Conservation (phyloP, 2,113 vertebrate species). For the Tachysurus vachellii region DNA sequence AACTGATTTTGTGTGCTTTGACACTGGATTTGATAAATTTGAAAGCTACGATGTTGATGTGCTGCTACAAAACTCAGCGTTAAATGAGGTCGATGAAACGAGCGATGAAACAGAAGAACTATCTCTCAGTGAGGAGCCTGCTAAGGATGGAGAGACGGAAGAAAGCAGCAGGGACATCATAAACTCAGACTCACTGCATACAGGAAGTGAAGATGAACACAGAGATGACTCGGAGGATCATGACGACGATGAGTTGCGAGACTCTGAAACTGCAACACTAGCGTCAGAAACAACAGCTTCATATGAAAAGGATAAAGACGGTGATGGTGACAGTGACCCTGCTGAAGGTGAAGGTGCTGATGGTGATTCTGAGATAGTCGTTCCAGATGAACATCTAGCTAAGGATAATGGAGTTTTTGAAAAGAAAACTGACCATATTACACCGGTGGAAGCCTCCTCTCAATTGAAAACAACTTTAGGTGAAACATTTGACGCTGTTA, state of each 20-base stretch:
- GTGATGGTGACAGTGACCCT: slow-evolving; percentile 55
- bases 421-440: slow-evolving; percentile 63
- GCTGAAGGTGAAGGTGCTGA: slow-evolving; percentile 53
- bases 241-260: neutral
- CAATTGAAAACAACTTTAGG: slow-evolving; percentile 82
- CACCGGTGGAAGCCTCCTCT: slow-evolving; percentile 72
- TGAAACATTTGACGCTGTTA: slow-evolving; percentile 82
- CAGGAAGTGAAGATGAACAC: slow-evolving; percentile 3
- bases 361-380: slow-evolving; percentile 72
- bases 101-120: neutral
- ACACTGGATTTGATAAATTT: slow-evolving; percentile 85
- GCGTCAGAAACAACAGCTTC: neutral
- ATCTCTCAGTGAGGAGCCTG: slow-evolving; percentile 32
- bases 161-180: neutral
- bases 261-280: neutral
- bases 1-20: slow-evolving; percentile 96
- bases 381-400: slow-evolving; percentile 58
- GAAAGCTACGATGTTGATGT: slow-evolving; percentile 83
- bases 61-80: slow-evolving; percentile 69
- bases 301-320: neutral
- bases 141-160: slow-evolving; percentile 29
- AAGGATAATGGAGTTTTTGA: slow-evolving; percentile 56
- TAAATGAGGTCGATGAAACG: slow-evolving; percentile 31
- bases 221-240: neutral
- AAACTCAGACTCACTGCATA: neutral